These are phyloP conservation scores for Dromococcyx pavoninus DNA, from an alignment of 2,797 vertebrate genomes.

Conservation along the genomic window DNA sequence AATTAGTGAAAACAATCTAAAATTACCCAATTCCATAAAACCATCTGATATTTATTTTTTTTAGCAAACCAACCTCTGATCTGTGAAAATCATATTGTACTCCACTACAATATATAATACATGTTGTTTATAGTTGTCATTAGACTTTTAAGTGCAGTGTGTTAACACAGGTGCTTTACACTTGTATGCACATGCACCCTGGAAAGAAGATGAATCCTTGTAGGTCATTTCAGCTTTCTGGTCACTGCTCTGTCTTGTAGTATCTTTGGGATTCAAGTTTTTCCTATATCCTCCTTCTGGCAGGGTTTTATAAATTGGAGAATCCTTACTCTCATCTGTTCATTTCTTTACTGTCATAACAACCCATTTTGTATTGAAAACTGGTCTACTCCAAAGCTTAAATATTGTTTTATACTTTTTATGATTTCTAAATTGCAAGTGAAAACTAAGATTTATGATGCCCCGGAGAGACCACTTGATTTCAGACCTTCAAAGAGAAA, in stretches of 20 bases:
- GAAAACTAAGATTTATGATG: conserved; percentile 76
- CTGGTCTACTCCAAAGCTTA: conserved; percentile 74
- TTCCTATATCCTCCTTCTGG: conserved; percentile 46
- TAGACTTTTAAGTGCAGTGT: not conserved
- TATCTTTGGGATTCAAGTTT: not conserved
- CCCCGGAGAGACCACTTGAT: conserved; percentile 66
- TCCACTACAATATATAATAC: not conserved
- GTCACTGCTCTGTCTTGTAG: conserved; percentile 31
- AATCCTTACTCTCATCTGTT: conserved; percentile 55
- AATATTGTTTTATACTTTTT: conserved; percentile 74
- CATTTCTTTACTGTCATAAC: conserved; percentile 72
- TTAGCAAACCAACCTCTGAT: not conserved
- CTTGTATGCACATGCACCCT: not conserved
- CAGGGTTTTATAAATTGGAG: conserved; percentile 53
- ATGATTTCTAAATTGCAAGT: conserved; percentile 69
- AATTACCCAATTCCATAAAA: conserved; percentile 29
- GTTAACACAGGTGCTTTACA: not conserved
- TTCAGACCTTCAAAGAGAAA: conserved; percentile 75
- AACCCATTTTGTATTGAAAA: conserved; percentile 73
- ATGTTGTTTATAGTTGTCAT: not conserved
- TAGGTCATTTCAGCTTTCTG: conserved; percentile 45
- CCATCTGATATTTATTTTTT: not conserved
- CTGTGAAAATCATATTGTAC: not conserved
- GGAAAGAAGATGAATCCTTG: not conserved
- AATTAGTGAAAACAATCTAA: conserved; percentile 49